phyloP scores from a whole-genome alignment of 2,113 vertebrate genomes.

The Halcyon malimbica region DNA sequence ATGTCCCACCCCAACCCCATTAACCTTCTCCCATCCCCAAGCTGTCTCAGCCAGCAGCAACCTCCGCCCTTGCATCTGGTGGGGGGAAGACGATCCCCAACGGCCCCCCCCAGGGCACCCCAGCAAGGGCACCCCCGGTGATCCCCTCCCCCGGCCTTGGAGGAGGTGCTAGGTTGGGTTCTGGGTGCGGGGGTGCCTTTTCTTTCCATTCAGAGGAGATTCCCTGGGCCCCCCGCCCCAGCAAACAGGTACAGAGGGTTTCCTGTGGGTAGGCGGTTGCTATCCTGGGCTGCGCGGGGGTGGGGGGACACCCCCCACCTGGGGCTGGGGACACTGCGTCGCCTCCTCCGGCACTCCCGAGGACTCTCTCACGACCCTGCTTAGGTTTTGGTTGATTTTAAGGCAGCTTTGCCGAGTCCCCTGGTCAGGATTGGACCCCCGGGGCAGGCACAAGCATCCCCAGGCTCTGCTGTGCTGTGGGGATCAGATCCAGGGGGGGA shows the following conservation, averaged over 20 bases:
- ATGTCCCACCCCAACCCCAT: background rate
- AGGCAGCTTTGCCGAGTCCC: background rate
- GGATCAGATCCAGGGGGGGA: accelerated
- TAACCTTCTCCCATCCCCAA: background rate
- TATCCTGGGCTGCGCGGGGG: background rate
- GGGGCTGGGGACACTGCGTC: background rate
- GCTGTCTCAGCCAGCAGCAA: background rate
- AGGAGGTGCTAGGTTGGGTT: background rate
- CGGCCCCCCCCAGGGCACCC: too few species aligned
- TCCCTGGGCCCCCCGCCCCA: background rate
- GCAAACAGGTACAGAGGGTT: background rate
- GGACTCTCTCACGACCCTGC: background rate
- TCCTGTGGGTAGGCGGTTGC: constrained; percentile 65
- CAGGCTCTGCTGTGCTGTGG: background rate
- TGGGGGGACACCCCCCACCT: background rate
- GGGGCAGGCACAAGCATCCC: background rate
- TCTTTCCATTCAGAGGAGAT: constrained; percentile 58
- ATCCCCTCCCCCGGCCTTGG: background rate
- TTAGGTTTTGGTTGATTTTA: background rate
- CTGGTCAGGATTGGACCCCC: accelerated
- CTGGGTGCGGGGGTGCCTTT: background rate
- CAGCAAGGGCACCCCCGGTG: background rate
- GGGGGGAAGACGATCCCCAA: background rate
- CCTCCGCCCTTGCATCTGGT: accelerated
- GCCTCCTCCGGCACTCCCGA: background rate